Evolutionary conservation across 23 tunicate genomes (phyloP).

Genomic region (Diplosoma virens): DNA sequence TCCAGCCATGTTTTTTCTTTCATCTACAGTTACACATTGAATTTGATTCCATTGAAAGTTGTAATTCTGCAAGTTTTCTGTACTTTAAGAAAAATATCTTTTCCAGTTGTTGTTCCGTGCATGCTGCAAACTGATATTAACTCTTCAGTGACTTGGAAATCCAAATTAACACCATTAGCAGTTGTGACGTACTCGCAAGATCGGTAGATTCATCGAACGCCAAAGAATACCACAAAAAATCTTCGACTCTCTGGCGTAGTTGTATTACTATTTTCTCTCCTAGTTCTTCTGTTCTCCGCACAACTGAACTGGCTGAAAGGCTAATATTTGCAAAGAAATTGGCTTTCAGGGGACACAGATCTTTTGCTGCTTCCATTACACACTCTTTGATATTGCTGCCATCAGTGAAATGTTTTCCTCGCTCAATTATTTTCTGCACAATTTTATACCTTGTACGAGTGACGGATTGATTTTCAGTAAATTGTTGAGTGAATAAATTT

Average conservation of each 20-base stretch:
- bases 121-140: constrained; percentile 39
- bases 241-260: constrained; percentile 32
- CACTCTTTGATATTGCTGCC: neutral
- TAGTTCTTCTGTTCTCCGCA: constrained; percentile 37
- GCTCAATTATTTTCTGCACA: too few species aligned
- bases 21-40: constrained; percentile 47
- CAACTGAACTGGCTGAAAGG: constrained; percentile 40
- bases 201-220: constrained; percentile 48
- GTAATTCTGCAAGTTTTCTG: constrained; percentile 31
- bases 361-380: too few species aligned
- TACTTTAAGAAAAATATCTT: constrained; percentile 40
- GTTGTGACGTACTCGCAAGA: constrained; percentile 41
- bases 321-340: too few species aligned
- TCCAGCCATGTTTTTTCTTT: constrained; percentile 44
- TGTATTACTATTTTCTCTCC: constrained; percentile 31
- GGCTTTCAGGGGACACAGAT: too few species aligned
- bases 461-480: constrained; percentile 22
- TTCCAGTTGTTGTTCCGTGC: constrained; percentile 51
- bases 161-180: constrained; percentile 34
- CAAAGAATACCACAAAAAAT: constrained; percentile 45
- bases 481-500: too few species aligned
- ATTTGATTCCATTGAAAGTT: constrained; percentile 36
- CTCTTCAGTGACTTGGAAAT: constrained; percentile 41
- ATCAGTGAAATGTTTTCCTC: constrained; percentile 31
- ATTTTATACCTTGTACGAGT: constrained; percentile 32